Evolutionary conservation across 2,797 vertebrate genomes (phyloP).

Genomic region (Rousettus madagascariensis): DNA sequence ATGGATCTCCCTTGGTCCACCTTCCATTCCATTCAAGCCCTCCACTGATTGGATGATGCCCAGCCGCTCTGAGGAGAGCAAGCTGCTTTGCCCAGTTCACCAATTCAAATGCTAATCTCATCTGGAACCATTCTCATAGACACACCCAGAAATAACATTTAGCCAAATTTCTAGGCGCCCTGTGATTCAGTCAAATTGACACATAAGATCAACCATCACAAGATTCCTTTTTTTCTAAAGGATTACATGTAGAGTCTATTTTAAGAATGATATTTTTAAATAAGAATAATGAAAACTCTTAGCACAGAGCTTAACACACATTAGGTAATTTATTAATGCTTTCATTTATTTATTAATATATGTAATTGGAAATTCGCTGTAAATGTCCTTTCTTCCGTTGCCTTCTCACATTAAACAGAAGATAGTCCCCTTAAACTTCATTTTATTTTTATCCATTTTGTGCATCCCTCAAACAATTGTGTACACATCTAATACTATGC

Average conservation of each 20-base stretch:
- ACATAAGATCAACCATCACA: background rate
- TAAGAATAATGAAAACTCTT: background rate
- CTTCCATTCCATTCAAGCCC: background rate
- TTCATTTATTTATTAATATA: slow-evolving; percentile 27
- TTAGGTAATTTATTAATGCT: background rate
- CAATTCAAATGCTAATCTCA: background rate
- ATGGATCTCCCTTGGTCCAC: background rate
- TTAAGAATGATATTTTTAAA: background rate
- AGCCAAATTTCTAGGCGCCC: background rate
- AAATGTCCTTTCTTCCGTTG: background rate
- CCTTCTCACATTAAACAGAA: background rate
- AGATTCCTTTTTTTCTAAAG: background rate
- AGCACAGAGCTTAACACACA: background rate
- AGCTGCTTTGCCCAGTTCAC: background rate
- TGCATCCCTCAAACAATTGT: background rate
- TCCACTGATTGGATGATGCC: background rate
- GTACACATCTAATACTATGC: background rate
- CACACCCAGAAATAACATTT: background rate
- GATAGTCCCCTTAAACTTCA: background rate
- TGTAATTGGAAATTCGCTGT: background rate
- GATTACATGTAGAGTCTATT: background rate
- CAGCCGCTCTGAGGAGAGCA: background rate
- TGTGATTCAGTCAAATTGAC: background rate
- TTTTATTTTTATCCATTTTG: background rate
- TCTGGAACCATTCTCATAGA: background rate